phyloP scores from a whole-genome alignment of 2,888 invertebrate genomes.

The Erpobdella octoculata region DNA sequence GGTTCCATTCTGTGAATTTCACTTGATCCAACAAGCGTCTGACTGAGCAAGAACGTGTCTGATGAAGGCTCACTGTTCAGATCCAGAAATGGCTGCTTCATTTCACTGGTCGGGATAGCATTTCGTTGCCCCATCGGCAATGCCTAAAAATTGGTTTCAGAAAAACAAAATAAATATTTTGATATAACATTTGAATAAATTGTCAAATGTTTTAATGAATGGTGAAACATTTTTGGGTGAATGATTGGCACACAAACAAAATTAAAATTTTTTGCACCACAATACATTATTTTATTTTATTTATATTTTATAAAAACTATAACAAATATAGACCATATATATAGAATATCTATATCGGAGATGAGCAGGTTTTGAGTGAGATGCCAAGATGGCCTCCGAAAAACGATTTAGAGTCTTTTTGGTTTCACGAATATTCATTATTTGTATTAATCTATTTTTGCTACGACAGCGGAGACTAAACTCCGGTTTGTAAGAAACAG shows the following conservation, averaged over 20 bases:
- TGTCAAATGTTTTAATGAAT: not conserved
- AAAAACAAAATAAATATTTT: not conserved
- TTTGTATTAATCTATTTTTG: too few species aligned
- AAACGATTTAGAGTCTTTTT: too few species aligned
- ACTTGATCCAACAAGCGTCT: slow-evolving; percentile 10
- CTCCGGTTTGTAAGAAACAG: too few species aligned
- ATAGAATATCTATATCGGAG: too few species aligned
- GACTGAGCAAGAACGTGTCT: slow-evolving; percentile 5
- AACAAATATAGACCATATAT: too few species aligned
- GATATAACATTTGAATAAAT: not conserved
- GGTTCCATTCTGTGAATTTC: slow-evolving; percentile 9
- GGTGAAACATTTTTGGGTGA: not conserved
- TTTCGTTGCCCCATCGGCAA: not conserved
- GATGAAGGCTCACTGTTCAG: not conserved
- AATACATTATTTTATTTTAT: too few species aligned
- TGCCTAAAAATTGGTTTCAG: too few species aligned
- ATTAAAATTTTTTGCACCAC: not conserved
- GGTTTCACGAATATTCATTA: too few species aligned
- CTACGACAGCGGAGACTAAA: too few species aligned
- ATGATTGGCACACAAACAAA: not conserved
- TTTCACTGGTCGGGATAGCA: not conserved
- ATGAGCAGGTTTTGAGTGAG: too few species aligned
- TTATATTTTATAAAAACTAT: too few species aligned
- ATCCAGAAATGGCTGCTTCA: slow-evolving; percentile 11
- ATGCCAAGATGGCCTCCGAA: too few species aligned